Base-by-base conservation (phyloP, 2,113 vertebrate species). In the Gavialis gangeticus region DNA sequence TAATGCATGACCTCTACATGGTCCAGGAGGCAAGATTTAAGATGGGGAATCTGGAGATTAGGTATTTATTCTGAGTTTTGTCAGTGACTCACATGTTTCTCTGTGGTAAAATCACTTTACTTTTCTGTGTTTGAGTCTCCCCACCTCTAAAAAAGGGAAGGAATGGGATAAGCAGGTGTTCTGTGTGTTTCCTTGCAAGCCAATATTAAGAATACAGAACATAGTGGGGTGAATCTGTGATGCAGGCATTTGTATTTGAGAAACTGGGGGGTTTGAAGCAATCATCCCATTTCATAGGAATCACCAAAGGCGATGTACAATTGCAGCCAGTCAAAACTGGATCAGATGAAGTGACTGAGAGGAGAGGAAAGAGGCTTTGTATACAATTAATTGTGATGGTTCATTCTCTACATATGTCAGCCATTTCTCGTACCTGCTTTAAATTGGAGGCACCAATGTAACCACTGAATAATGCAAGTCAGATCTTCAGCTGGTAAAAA, bases 281-380 rank as follows among this genome's bases (percentile, higher is more conserved):
- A 0, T 24, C 34, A 1, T 82, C 88, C 93, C 92, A 90, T 94
- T 96, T 94, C 82, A 86, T 86, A 71, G 79, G 27, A 86, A 14
- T 46, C 62, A 14, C 57, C 0, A 2, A 79, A 56, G 94, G 88
- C 25, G 18, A 80, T 56, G 84, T 25, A 82, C 85, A 17, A 10
- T 79, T 56, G 76, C 90, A 63, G 67, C 67, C 19, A 19, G 19
- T 5, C 30, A 71, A 21, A 3, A 71, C 18, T 22, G 67, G 67
- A 12, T 34, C 18, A 30, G 30, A 17, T 11, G 10, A 17, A 69
- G n/a, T 69, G 66, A 1, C 30, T 11, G 62, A 79, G 93, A 54
- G 10, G 4, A 16, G 73, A 37, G 25, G 86, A 63, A 94, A 87
- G 80, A 66, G 82, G 12, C 79, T 92, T 91, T 75, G 75, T 73